Evolutionary conservation across 2,888 invertebrate genomes (phyloP).

Genomic region (Lagria hirta): DNA sequence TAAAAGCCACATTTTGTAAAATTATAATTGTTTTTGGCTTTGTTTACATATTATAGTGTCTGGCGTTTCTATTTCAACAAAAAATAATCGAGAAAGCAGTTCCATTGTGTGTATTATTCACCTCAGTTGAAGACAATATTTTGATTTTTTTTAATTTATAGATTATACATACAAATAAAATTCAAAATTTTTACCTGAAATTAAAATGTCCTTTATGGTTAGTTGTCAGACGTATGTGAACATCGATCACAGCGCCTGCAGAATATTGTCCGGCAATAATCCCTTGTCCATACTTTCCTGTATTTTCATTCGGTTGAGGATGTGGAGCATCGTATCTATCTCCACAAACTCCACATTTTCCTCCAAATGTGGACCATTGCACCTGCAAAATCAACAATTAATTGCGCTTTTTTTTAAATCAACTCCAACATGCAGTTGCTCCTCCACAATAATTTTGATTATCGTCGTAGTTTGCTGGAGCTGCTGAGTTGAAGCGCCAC

Average conservation of each 20-base stretch:
- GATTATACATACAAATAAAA: too few species aligned
- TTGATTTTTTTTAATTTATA: too few species aligned
- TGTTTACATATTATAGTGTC: too few species aligned
- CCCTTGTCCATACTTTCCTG: slow-evolving; percentile 58
- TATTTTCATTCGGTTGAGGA: slow-evolving; percentile 59
- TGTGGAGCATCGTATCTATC: slow-evolving; percentile 53
- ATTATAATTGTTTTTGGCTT: too few species aligned
- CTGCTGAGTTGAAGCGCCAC: slow-evolving; percentile 53
- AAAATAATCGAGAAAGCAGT: too few species aligned
- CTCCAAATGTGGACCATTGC: slow-evolving; percentile 53
- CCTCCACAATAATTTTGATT: slow-evolving; percentile 57
- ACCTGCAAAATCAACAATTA: slow-evolving; percentile 41
- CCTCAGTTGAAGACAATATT: too few species aligned
- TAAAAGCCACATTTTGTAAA: too few species aligned
- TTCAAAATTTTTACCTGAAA: slow-evolving; percentile 38
- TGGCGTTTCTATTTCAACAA: too few species aligned
- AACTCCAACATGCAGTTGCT: slow-evolving; percentile 43
- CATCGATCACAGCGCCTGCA: slow-evolving; percentile 39
- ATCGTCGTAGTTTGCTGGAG: slow-evolving; percentile 56
- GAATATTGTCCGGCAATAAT: slow-evolving; percentile 53
- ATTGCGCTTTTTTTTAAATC: background rate
- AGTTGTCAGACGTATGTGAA: slow-evolving; percentile 45
- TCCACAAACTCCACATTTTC: slow-evolving; percentile 61
- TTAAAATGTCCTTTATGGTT: slow-evolving; percentile 50
- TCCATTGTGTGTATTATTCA: too few species aligned